These are phyloP conservation scores for Ashinkailepas kermadecensis DNA, from an alignment of 2,888 invertebrate species.

Conservation along the genomic window DNA sequence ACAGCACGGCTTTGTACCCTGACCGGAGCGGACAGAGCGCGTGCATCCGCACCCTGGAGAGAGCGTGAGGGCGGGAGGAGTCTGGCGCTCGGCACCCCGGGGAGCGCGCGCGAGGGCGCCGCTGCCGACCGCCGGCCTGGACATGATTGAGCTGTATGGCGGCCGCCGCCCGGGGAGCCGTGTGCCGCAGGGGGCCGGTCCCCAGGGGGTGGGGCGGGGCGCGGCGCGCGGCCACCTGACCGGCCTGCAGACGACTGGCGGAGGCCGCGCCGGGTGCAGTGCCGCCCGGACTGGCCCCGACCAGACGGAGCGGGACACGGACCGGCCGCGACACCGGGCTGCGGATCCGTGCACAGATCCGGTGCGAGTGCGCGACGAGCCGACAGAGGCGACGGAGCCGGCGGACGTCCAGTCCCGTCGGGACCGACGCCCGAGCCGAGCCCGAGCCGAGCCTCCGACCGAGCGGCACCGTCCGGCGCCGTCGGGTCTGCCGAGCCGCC, in stretches of 20 bases:
- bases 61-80: background rate
- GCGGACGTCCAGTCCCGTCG: too few species aligned
- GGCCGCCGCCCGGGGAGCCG: background rate
- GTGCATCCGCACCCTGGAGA: too few species aligned
- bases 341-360: constrained; percentile 19
- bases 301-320: background rate
- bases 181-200: constrained; percentile 28
- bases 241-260: constrained; percentile 25
- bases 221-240: constrained; percentile 24
- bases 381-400: too few species aligned
- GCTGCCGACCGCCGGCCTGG: background rate
- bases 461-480: too few species aligned
- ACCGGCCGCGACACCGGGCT: background rate
- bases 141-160: constrained; percentile 20
- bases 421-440: too few species aligned
- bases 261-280: background rate
- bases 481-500: too few species aligned
- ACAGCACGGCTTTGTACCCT: too few species aligned
- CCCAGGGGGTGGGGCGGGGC: constrained; percentile 27
- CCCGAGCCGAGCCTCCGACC: too few species aligned
- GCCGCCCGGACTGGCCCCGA: background rate
- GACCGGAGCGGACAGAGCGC: too few species aligned
- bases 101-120: background rate
- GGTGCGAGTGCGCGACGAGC: too few species aligned
- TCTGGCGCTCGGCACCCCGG: background rate